Evolutionary conservation across 2,888 invertebrate species (phyloP).

Genomic region (Cheilosia vernalis): DNA sequence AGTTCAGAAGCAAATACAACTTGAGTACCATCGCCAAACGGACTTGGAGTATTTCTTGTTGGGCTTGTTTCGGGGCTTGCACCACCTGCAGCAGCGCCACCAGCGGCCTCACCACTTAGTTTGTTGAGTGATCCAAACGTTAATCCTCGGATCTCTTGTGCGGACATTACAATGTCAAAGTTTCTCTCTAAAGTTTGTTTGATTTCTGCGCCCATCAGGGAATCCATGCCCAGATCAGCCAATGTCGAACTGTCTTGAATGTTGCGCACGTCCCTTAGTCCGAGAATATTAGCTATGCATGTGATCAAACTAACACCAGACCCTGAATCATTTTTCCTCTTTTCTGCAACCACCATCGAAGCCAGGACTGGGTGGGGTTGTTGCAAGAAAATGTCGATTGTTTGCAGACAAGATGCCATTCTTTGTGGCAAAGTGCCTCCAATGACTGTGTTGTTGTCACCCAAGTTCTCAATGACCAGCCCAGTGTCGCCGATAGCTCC

Average conservation of each 20-base stretch:
- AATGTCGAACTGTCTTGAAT: constrained; percentile 90
- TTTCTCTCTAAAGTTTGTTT: constrained; percentile 97
- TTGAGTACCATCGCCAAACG: constrained; percentile 84
- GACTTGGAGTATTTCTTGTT: constrained; percentile 79
- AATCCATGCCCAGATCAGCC: constrained; percentile 98
- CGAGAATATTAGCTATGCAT: constrained; percentile 94
- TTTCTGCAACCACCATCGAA: constrained; percentile 94
- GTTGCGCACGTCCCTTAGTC: constrained; percentile 93
- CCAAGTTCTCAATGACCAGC: constrained; percentile 94
- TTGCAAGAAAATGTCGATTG: constrained; percentile 95
- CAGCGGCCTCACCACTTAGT: constrained; percentile 78
- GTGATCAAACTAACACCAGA: constrained; percentile 88
- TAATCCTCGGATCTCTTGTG: constrained; percentile 94
- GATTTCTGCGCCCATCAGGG: constrained; percentile 99
- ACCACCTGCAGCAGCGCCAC: constrained; percentile 76
- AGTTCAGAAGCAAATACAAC: constrained; percentile 87
- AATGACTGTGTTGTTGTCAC: constrained; percentile 94
- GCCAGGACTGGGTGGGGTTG: constrained; percentile 92
- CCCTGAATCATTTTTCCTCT: constrained; percentile 86
- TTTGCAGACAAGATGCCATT: constrained; percentile 95
- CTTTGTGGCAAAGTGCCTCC: constrained; percentile 98
- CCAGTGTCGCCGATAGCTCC: constrained; percentile 99
- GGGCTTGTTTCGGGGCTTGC: constrained; percentile 68
- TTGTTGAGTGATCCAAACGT: constrained; percentile 90
- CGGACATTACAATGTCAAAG: constrained; percentile 94